phyloP scores from a whole-genome alignment of 1,140 invertebrate genomes.

The Bemisia tabaci region DNA sequence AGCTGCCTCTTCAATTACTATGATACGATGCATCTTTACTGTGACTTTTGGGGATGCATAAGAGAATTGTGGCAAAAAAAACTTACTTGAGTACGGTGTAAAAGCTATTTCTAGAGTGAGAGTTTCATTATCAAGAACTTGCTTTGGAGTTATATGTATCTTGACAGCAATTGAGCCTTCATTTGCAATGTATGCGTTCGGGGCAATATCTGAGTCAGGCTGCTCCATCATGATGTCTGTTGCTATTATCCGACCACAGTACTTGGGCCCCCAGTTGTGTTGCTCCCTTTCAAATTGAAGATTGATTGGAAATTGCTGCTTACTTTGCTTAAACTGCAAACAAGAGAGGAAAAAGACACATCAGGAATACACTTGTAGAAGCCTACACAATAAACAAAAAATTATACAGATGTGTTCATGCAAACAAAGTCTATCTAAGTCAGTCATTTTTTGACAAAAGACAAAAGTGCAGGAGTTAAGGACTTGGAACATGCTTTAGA shows the following conservation, averaged over 20 bases:
- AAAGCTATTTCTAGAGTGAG: constrained; percentile 16
- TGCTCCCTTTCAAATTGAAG: background rate
- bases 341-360: too few relatives aligned
- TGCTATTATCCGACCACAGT: background rate
- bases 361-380: too few relatives aligned
- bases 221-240: background rate
- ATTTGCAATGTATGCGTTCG: constrained; percentile 11
- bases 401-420: too few relatives aligned
- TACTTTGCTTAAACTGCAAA: background rate
- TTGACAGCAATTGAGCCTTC: constrained; percentile 15
- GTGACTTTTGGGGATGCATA: too few relatives aligned
- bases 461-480: too few relatives aligned
- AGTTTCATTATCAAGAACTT: constrained; percentile 1
- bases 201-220: constrained; percentile 19
- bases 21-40: too few relatives aligned
- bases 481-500: too few relatives aligned
- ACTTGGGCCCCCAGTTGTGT: background rate
- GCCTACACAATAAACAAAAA: too few relatives aligned
- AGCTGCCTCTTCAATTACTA: too few relatives aligned
- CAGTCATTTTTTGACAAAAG: too few relatives aligned
- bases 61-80: too few relatives aligned
- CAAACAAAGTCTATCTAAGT: too few relatives aligned
- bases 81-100: constrained; percentile 13
- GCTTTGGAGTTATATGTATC: constrained; percentile 12
- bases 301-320: background rate